Conservation (phyloP, 1,140 invertebrate species). For the Sminthurinus signatus region DNA sequence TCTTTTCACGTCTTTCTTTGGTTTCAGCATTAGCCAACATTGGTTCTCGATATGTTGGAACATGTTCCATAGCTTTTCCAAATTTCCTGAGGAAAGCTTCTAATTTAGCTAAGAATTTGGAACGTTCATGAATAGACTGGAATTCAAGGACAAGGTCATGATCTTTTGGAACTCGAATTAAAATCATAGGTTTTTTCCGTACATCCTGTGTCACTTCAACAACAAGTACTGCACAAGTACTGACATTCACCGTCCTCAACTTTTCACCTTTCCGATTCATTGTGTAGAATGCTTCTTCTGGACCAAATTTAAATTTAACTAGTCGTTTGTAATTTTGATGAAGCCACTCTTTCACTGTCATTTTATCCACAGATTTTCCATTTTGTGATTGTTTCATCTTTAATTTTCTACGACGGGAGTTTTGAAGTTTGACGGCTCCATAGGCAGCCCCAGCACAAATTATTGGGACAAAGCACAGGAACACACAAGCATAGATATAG, state of each 20-base stretch:
- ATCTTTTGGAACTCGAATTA: conserved; percentile 81
- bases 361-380: conserved; percentile 76
- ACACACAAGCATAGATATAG: conserved; percentile 91
- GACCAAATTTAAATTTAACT: conserved; percentile 82
- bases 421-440: conserved; percentile 85
- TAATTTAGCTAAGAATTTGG: conserved; percentile 85
- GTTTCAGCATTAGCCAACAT: conserved; percentile 93
- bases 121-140: conserved; percentile 67
- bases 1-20: conserved; percentile 84
- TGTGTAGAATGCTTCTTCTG: conserved; percentile 72
- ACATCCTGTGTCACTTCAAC: conserved; percentile 67
- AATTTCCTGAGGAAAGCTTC: conserved; percentile 73
- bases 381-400: conserved; percentile 75
- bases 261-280: conserved; percentile 85
- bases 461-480: conserved; percentile 83
- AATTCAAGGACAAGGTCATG: conserved; percentile 96
- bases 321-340: conserved; percentile 86
- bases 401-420: conserved; percentile 66
- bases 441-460: conserved; percentile 85
- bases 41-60: conserved; percentile 67
- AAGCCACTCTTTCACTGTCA: conserved; percentile 90
- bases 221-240: conserved; percentile 64
- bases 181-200: conserved; percentile 71
- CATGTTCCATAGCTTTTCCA: conserved; percentile 69
- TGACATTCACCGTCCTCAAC: conserved; percentile 69